Evolutionary conservation across 2,888 invertebrate genomes (phyloP).

Genomic region (Tridacna gigas): DNA sequence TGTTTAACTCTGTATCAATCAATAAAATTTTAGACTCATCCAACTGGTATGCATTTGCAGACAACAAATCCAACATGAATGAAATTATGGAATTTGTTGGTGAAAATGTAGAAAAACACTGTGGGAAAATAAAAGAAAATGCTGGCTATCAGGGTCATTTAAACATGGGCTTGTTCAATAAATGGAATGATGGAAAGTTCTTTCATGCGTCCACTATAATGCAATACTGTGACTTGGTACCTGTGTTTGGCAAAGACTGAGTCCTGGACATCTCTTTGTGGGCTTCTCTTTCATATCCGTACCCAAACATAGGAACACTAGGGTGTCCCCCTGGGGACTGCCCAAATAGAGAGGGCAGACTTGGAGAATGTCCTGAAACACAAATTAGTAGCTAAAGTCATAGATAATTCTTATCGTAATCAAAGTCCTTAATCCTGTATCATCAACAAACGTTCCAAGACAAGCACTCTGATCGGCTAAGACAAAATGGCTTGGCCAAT

Average conservation of each 20-base stretch:
- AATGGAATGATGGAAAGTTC: not conserved
- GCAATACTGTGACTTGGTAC: not conserved
- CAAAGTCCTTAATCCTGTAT: no score
- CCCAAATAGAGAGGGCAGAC: conserved; percentile 34
- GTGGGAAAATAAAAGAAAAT: not conserved
- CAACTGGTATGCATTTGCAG: not conserved
- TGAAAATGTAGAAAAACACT: not conserved
- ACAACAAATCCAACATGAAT: not conserved
- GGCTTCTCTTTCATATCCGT: conserved; percentile 43
- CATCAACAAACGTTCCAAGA: no score
- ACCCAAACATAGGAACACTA: conserved; percentile 45
- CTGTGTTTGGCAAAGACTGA: conserved; percentile 58
- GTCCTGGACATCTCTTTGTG: conserved; percentile 56
- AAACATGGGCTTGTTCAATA: not conserved
- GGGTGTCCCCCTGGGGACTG: conserved; percentile 21
- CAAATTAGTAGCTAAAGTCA: no score
- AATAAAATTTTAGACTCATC: conserved; percentile 1
- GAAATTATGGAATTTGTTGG: not conserved
- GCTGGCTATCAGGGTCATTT: not conserved
- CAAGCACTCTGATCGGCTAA: no score
- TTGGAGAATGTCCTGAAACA: conserved; percentile 20
- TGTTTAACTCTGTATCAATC: no score
- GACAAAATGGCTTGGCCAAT: no score
- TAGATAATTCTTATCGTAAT: no score
- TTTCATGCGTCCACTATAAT: no score